Evolutionary conservation across 2,113 vertebrate species (phyloP), one percentile per base, ranked within the genome.

Genomic region (Seriola dumerili): DNA sequence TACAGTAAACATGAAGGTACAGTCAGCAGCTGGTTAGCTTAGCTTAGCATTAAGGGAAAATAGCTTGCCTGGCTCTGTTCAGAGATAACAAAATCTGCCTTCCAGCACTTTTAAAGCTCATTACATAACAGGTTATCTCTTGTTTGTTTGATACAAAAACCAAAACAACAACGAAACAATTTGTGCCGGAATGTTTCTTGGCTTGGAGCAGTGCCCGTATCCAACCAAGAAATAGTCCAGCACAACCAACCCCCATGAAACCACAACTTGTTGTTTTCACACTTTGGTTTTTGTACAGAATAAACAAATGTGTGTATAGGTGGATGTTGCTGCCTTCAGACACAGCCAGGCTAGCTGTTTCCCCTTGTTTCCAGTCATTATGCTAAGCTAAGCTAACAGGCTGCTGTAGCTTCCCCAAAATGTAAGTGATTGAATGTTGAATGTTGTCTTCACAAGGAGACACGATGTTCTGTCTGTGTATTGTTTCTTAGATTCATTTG

Each of bases 381-480:
- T 59, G 21, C 25, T 46, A 57, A 66, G 17, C 14, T 55, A 55
- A 32, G 32, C 46, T 29, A 23, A 58, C 13, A 32, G 13, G 58
- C 58, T 16, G 58, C 29, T 17, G 29, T 34, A 29, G 23, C 25
- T 29, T 58, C 29, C 14, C 23, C 1, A 8, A 8, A 29, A 44
- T 44, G 0, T n/a, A 65, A 55, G 62, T 23, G 46, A 72, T 12
- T 61, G 8, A 65, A 59, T 38, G 36, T 67, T 63, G 1, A 61
- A 55, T 73, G n/a, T 59, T 64, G 40, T 1, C n/a, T 55, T 23
- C 32, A 46, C 48, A 57, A 13, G 52, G n/a, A 34, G 42, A 81
- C 44, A 72, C n/a, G 4, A 57, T 59, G 36, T 61, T 10, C n/a
- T 34, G 4, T 58, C 48, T 55, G 1, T 69, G 46, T 77, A 3